Conservation (phyloP, 53 echinoderm and acorn worm species). For the Mesocentrotus franciscanus region DNA sequence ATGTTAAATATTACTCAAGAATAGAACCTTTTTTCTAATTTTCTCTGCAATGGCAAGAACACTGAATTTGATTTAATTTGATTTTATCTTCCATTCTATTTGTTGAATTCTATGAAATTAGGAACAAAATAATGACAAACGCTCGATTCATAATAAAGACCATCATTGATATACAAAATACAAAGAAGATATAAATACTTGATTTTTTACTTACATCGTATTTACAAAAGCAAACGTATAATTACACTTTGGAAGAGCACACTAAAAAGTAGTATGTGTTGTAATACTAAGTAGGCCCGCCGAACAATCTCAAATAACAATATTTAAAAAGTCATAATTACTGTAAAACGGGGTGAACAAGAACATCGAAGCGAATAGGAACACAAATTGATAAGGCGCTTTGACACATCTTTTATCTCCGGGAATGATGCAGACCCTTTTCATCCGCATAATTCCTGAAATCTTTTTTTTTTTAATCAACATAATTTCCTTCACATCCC, state of each 20-base stretch:
- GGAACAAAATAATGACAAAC: not conserved
- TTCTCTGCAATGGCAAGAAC: not conserved
- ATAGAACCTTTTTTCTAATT: not conserved
- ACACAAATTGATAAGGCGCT: no score
- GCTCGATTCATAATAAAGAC: not conserved
- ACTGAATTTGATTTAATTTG: not conserved
- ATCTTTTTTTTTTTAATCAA: no score
- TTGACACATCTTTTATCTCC: no score
- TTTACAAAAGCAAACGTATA: not conserved
- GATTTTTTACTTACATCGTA: not conserved
- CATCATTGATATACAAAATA: not conserved
- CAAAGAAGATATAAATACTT: not conserved
- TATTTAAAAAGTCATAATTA: no score
- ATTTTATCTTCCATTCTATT: not conserved
- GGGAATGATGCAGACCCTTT: no score
- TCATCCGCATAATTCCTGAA: no score
- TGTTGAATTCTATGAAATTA: not conserved
- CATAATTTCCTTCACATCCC: no score
- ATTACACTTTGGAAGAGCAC: not conserved
- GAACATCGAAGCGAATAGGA: no score
- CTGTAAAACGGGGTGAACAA: no score
- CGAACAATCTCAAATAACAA: not conserved
- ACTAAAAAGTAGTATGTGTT: not conserved
- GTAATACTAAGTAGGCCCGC: not conserved
- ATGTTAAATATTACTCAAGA: not conserved